Percentiles rank a stretch among this genome's conserved stretches.
phyloP scores from a whole-genome alignment of 2,113 vertebrate genomes.

The Passer domesticus region DNA sequence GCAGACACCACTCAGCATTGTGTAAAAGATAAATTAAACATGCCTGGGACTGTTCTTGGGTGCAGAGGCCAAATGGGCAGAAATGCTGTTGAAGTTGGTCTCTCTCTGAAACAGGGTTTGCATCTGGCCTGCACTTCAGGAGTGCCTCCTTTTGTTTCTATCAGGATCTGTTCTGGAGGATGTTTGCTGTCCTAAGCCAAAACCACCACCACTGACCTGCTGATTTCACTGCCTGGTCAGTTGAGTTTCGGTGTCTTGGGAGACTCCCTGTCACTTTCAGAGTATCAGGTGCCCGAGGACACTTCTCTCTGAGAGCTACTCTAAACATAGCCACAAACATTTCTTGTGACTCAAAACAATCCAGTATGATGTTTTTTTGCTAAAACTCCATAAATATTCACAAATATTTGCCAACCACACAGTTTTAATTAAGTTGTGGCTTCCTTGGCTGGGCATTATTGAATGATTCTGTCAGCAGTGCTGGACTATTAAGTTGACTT shows the following conservation, averaged over 20 bases:
- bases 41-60: not conserved
- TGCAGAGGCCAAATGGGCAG: not conserved
- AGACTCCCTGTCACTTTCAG: not conserved
- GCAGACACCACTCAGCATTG: not conserved
- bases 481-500: not conserved
- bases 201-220: not conserved
- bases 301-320: not conserved
- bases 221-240: not conserved
- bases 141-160: not conserved
- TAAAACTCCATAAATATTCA: slow-evolving; percentile 24
- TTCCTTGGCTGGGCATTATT: not conserved
- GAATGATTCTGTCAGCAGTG: not conserved
- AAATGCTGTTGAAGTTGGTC: not conserved
- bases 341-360: not conserved
- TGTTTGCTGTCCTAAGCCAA: not conserved
- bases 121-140: not conserved
- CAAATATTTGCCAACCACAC: not conserved
- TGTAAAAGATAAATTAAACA: slow-evolving; percentile 27
- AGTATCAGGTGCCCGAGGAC: fast-evolving
- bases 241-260: fast-evolving
- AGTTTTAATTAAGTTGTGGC: slow-evolving; percentile 9
- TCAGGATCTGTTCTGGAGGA: not conserved
- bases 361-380: not conserved
- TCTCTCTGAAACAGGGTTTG: not conserved
- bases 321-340: not conserved